Evolutionary conservation across 1,140 invertebrate genomes (phyloP), one percentile per base, ranked within the genome.

Genomic region (Lerema accius): DNA sequence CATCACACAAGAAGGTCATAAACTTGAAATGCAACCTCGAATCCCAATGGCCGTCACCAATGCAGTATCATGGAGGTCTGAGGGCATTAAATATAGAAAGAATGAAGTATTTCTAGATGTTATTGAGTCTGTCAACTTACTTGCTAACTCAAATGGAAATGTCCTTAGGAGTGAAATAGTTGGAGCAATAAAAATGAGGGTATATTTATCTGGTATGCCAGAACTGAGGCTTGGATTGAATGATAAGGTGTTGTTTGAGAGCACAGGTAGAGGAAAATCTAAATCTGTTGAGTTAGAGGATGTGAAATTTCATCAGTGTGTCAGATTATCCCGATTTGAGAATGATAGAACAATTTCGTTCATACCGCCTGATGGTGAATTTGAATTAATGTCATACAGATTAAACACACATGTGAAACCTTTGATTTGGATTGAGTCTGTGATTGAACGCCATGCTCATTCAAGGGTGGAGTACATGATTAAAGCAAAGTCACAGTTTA

Each of bases 21-120:
- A 99, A 91, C 92, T 99, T 9, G 99, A 99, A 91, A 96, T 98
- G 75, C 97, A 99, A 76, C 97, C 97, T 0, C 93, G 98, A 48
- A 99, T 99, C 56, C 99, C 99, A 0, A 97, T 98, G 93, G 98
- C 99, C n/a, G 98, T 99, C 0, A 99, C 99, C 1, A 99, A 99
- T 92, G 98, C 99, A 4, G 99, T 99, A 0, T 99, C 98, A 0
- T 99, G 99, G 99, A 92, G 99, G 46, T 98, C 98, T 0, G 99
- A 99, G 87, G 98, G 98, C 0, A 98, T 99, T 46, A 99, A 99
- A 82, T 99, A 99, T 89, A 94, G 99, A 43, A 99, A 99, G 90
- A 99, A 99, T 91, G 99, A 99, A 93, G 99, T 99, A 0, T 99
- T 99, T 80, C 93, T 99, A 0, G 99, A 99, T 93, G 99, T 99